Evolutionary conservation across 2,797 vertebrate genomes (phyloP), one percentile per base, ranked within the genome.

Genomic region (Gadopsis bispinosus): DNA sequence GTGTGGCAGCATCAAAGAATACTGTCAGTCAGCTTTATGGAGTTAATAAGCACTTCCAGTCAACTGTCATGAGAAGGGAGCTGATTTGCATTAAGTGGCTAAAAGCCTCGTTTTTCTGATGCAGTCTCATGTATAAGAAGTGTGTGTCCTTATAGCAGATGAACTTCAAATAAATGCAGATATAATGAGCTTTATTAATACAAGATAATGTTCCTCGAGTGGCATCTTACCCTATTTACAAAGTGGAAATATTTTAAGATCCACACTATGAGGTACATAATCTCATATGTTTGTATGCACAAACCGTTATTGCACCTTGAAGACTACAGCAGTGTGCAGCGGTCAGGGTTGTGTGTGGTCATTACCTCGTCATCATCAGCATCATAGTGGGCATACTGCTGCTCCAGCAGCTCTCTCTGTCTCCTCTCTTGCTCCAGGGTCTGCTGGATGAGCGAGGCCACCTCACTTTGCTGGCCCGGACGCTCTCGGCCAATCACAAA

Each of bases 401-500:
- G 98, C 89, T 99, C 98, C 73, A 99, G 94, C 80, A 99, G 94
- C 86, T 99, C 98, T 83, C 97, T 91, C 94, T 99, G 98, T 79
- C 95, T 96, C 51, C 96, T 94, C 87, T 99, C 98, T 80, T 99
- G 98, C 82, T 99, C 98, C 87, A 99, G 93, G 3, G 98, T 99
- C 90, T 99, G 98, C 88, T 98, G 99, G 86, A 99, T 99, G 88
- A 99, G 91, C 31, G 98, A 96, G 1, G 98, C 98, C 85, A 99
- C 98, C 89, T 99, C 98, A 8, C 98, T 99, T 90, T 97, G 96
- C 95, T 99, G 98, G 59, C 98, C 98, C 0, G 98, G 97, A n/a
- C 96, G 97, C 92, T 99, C 98, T 81, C 98, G 96, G 31, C 98
- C 98, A 90, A 99, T 99, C 88, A 98, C 91, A 87, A 99, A 99